These are phyloP conservation scores for Hemiscyllium ocellatum DNA, from an alignment of 2,113 vertebrate species.

Conservation along the genomic window DNA sequence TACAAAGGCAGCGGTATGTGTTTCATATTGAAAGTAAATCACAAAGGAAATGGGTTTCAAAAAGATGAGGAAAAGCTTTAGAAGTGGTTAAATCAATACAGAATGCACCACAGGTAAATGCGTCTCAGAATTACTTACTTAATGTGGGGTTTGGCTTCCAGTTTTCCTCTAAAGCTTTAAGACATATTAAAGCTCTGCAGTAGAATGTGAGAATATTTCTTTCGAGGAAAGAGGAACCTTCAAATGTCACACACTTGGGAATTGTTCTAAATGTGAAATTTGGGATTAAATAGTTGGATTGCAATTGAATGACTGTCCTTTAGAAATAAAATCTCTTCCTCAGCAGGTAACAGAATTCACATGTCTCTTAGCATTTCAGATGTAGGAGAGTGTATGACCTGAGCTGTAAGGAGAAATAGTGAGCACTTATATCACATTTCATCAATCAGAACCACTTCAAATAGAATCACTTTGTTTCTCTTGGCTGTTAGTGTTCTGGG, in stretches of 20 bases:
- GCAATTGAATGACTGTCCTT: neutral
- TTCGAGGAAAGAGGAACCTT: neutral
- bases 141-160: neutral
- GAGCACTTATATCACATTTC: conserved; percentile 9
- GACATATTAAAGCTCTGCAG: neutral
- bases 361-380: neutral
- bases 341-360: neutral
- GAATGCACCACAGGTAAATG: neutral
- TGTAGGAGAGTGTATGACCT: neutral
- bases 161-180: neutral
- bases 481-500: neutral
- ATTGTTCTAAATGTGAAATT: neutral
- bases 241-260: neutral
- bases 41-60: conserved; percentile 31
- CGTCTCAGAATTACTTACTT: conserved; percentile 10
- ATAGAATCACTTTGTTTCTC: neutral
- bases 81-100: conserved; percentile 24
- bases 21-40: conserved; percentile 21
- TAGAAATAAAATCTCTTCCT: neutral
- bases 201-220: neutral
- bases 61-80: neutral
- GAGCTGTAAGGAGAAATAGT: neutral
- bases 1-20: conserved; percentile 22
- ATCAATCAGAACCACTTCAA: conserved; percentile 20
- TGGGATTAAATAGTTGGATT: neutral